Evolutionary conservation across 2,797 vertebrate species (phyloP).

Genomic region (Gastrophryne carolinensis): DNA sequence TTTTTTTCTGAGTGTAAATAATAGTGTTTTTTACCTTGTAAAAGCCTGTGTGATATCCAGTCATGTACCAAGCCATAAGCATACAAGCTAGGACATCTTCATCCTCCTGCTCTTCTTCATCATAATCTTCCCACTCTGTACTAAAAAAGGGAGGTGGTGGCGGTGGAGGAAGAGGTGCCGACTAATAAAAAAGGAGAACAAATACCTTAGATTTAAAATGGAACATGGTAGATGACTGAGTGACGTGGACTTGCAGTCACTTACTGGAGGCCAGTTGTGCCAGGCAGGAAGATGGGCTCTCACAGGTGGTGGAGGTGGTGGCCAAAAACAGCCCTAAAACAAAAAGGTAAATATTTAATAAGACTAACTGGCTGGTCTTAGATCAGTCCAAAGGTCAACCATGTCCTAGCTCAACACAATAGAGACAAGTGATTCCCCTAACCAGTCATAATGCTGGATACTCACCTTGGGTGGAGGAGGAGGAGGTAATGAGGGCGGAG

Average conservation of each 20-base stretch:
- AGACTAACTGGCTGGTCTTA: neutral
- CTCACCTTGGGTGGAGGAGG: slow-evolving; percentile 20
- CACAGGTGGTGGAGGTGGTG: slow-evolving; percentile 45
- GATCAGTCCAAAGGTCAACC: neutral
- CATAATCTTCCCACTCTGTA: slow-evolving; percentile 44
- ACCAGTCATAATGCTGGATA: neutral
- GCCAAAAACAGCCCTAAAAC: slow-evolving; percentile 47
- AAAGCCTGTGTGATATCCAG: slow-evolving; percentile 70
- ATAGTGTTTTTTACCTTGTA: slow-evolving; percentile 63
- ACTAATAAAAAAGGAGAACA: neutral
- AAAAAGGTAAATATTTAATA: neutral
- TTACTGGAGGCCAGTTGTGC: slow-evolving; percentile 47
- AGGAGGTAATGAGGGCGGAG: slow-evolving; percentile 29
- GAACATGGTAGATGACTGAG: neutral
- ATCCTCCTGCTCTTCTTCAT: slow-evolving; percentile 4
- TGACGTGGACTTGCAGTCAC: neutral
- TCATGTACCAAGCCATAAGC: slow-evolving; percentile 73
- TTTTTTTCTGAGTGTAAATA: too few relatives aligned
- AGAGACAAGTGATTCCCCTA: neutral
- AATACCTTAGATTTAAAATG: neutral
- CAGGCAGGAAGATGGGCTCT: slow-evolving; percentile 12
- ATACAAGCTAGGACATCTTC: slow-evolving; percentile 56
- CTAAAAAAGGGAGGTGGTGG: slow-evolving; percentile 37
- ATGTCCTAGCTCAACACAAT: neutral
- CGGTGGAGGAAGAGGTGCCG: slow-evolving; percentile 55